Base-by-base conservation (phyloP, 1,140 invertebrate species). In the Ectropis grisescens region DNA sequence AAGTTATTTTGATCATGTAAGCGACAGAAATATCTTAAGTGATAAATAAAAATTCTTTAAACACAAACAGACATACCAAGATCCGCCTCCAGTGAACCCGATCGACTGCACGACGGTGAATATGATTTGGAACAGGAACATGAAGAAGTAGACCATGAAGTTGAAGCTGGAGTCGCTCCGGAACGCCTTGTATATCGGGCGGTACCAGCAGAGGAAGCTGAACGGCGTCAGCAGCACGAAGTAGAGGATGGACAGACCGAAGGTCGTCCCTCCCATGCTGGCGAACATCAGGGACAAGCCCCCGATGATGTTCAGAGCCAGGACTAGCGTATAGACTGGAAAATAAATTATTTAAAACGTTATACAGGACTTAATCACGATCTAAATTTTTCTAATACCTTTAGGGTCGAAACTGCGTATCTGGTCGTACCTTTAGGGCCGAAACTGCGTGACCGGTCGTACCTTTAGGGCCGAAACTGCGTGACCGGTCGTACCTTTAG, bases 101-200 rank as follows among this genome's bases (percentile, higher is more conserved):
- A 99, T 88, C 11, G 92, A 86, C 83, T 97, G 94, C 25, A 98
- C 87, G 29, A 94, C 69, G 25, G 92, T 92, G 31, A 98, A 90
- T 30, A 97, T 85, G 56, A 96, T 91, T 91, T 99, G 98, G 84
- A 98, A 96, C 84, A 98, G 97, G 82, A 98, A 98, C 46, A 99
- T 92, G 67, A 99, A 98, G 87, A 99, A 99, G 85, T 98, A 99
- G 13, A 99, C 93, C 94, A 99, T 99, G 75, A 99, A 99, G 82
- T 98, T 99, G 85, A 99, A 97, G 1, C 97, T 99, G 58, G 95
- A 98, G 83, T 99, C 98, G 64, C 91, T 94, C 50, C 95, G 90
- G 82, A 85, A 92, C 19, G 88, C 88, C 79, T 89, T 89, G 61
- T 89, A 89, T 33, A 88, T 86, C 5, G 88, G 88, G 40, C 87